Conservation (phyloP, 2,113 vertebrate species). For the Albula goreensis region DNA sequence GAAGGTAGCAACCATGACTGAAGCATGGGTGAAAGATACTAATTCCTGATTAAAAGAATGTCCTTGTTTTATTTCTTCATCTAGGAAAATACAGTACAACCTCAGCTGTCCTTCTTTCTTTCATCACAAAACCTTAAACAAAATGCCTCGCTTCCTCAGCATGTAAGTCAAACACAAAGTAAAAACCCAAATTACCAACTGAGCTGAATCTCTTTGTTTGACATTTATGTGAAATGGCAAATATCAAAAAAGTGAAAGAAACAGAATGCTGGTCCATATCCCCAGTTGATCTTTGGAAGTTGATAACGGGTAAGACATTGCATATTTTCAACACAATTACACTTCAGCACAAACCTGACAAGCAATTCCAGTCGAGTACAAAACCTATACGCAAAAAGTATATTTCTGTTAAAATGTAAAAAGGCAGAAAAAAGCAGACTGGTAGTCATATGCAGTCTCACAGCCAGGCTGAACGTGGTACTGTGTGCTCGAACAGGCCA, state of each 20-base stretch:
- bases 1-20: slow-evolving; percentile 5
- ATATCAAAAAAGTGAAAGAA: background rate
- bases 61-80: background rate
- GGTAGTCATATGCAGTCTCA: background rate
- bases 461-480: background rate
- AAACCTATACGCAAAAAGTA: too few species aligned
- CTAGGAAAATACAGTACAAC: too few species aligned
- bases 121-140: background rate
- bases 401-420: background rate
- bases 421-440: background rate
- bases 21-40: background rate
- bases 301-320: background rate
- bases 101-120: background rate
- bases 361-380: background rate
- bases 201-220: background rate
- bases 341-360: background rate
- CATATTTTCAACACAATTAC: background rate
- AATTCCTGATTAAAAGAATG: slow-evolving; percentile 10
- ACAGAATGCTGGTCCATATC: background rate
- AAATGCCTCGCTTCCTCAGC: background rate
- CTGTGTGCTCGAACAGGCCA: background rate
- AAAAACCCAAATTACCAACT: background rate
- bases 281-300: background rate
- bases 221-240: background rate
- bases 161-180: background rate